Percentiles rank a stretch among this genome's conserved stretches.
These are phyloP conservation scores for Basileuterus tristriatus DNA, from an alignment of 2,797 vertebrate species.

Conservation along the genomic window DNA sequence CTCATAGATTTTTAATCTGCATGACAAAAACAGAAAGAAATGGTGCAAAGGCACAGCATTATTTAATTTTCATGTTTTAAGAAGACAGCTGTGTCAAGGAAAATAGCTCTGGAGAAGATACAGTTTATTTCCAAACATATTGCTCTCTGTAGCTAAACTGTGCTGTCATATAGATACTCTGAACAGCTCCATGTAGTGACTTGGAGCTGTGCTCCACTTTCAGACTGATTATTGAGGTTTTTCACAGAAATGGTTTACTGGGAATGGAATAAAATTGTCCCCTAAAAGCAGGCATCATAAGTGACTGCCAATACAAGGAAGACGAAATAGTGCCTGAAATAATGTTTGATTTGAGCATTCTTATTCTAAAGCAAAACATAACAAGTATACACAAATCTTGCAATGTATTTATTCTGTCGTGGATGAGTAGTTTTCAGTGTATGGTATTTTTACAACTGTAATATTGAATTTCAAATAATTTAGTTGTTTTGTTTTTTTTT, in stretches of 20 bases:
- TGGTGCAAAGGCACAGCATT: accelerated
- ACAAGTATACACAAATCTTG: background rate
- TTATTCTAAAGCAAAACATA: background rate
- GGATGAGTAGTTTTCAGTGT: background rate
- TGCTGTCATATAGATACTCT: background rate
- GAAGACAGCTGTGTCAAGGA: background rate
- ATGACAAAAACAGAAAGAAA: background rate
- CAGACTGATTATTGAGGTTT: background rate
- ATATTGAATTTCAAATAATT: background rate
- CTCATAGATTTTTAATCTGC: background rate
- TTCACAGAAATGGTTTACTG: background rate
- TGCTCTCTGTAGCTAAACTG: background rate
- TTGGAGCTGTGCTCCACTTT: background rate
- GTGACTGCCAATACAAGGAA: background rate
- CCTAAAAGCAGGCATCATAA: background rate
- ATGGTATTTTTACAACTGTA: background rate
- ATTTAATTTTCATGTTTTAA: background rate
- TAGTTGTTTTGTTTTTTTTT: background rate
- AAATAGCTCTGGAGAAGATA: background rate
- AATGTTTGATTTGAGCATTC: background rate
- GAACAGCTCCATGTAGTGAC: background rate
- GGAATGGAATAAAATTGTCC: background rate
- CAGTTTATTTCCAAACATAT: background rate
- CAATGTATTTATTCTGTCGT: background rate
- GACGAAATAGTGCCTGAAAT: background rate